Evolutionary conservation across 2,888 invertebrate genomes (phyloP).

Genomic region (Mimachlamys varia): DNA sequence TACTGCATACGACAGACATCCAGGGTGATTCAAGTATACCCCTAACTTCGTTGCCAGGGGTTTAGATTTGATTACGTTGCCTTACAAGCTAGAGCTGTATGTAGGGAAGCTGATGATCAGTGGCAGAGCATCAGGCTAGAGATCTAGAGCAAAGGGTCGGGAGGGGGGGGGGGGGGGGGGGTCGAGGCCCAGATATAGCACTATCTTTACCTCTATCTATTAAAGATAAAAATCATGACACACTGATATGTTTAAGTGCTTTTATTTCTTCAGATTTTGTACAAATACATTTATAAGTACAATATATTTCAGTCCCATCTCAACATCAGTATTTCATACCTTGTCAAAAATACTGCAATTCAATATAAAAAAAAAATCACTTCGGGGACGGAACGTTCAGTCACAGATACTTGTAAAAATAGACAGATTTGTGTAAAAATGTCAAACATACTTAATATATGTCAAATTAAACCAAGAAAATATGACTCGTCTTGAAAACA

Average conservation of each 20-base stretch:
- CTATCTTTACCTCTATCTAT: too few species aligned
- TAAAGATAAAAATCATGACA: not conserved
- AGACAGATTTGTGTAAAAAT: not conserved
- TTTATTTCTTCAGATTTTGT: not conserved
- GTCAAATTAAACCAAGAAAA: not conserved
- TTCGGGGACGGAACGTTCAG: not conserved
- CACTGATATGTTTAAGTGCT: not conserved
- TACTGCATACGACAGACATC: too few species aligned
- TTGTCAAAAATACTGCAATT: conserved; percentile 28
- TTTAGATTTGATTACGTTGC: too few species aligned
- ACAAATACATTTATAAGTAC: conserved; percentile 8
- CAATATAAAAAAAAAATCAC: not conserved
- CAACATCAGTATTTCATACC: conserved; percentile 1
- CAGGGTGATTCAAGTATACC: too few species aligned
- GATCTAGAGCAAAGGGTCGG: too few species aligned
- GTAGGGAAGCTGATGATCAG: too few species aligned
- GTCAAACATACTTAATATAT: not conserved
- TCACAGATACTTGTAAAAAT: not conserved
- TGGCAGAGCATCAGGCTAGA: too few species aligned
- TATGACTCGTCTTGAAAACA: not conserved
- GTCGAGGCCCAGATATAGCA: too few species aligned
- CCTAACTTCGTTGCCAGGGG: too few species aligned
- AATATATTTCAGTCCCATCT: not conserved
- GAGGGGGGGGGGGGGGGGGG: too few species aligned
- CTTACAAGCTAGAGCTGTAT: too few species aligned